Conservation (phyloP, 2,888 invertebrate genomes). For the Diaphora mendica region DNA sequence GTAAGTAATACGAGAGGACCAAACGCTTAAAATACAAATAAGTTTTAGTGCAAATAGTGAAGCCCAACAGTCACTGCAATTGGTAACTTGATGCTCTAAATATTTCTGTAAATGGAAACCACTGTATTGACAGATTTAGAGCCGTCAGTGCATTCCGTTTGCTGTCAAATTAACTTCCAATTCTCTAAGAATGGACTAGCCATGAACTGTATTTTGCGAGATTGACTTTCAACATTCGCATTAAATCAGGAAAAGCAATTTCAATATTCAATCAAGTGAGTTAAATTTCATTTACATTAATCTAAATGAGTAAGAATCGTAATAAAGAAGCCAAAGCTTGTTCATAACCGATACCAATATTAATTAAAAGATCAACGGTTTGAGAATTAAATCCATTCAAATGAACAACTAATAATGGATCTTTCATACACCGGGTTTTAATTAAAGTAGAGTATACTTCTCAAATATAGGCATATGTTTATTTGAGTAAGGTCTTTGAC, state of each 20-base stretch:
- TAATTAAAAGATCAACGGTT: constrained; percentile 1
- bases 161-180: neutral
- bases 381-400: neutral
- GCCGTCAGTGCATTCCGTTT: neutral
- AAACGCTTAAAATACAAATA: neutral
- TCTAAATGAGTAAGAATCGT: neutral
- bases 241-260: neutral
- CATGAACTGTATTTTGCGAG: neutral
- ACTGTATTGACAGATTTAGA: neutral
- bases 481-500: neutral
- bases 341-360: constrained; percentile 7
- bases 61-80: neutral
- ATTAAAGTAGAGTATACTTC: neutral
- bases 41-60: neutral
- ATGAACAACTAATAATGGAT: constrained; percentile 1
- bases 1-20: neutral
- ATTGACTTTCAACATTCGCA: neutral
- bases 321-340: constrained; percentile 3
- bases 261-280: neutral
- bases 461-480: too few species aligned
- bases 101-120: neutral
- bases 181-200: neutral
- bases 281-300: neutral
- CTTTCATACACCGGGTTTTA: neutral
- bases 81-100: neutral